These are phyloP conservation scores for Corythoichthys haematopterus DNA, from an alignment of 2,113 vertebrate species.

Conservation along the genomic window DNA sequence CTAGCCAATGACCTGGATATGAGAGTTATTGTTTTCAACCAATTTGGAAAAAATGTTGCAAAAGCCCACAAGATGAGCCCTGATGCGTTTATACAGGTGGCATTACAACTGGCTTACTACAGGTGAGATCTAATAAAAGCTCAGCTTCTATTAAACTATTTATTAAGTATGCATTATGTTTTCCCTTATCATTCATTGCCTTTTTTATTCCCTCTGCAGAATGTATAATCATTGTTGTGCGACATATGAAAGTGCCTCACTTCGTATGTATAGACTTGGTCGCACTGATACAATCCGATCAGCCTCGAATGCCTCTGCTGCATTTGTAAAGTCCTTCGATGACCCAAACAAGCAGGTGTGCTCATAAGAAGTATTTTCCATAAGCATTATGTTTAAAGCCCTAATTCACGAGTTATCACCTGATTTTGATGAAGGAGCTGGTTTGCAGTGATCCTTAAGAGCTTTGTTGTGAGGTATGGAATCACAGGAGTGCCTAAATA, in stretches of 20 bases:
- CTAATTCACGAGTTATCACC: not conserved
- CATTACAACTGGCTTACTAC: constrained; percentile 87
- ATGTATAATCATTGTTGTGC: constrained; percentile 76
- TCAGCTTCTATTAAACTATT: not conserved
- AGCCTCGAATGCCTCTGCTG: constrained; percentile 70
- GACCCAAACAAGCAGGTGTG: constrained; percentile 73
- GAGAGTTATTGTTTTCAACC: constrained; percentile 76
- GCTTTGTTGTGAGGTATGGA: too few species aligned
- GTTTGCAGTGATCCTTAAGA: not conserved
- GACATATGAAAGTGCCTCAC: constrained; percentile 89
- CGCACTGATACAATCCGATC: constrained; percentile 93
- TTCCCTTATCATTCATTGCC: not conserved
- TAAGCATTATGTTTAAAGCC: not conserved
- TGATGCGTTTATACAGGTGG: constrained; percentile 89
- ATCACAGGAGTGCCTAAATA: too few species aligned
- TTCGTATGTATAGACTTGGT: constrained; percentile 86
- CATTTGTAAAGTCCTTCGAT: constrained; percentile 81
- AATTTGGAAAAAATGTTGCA: constrained; percentile 87
- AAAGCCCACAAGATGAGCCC: constrained; percentile 89
- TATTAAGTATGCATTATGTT: not conserved
- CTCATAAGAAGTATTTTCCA: not conserved
- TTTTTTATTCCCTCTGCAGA: constrained; percentile 57
- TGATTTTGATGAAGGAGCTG: not conserved
- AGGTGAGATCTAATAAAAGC: constrained; percentile 64
- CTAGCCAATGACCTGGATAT: constrained; percentile 86